Base-by-base conservation (phyloP, 2,888 invertebrate genomes). In the Uloborus plumipes region DNA sequence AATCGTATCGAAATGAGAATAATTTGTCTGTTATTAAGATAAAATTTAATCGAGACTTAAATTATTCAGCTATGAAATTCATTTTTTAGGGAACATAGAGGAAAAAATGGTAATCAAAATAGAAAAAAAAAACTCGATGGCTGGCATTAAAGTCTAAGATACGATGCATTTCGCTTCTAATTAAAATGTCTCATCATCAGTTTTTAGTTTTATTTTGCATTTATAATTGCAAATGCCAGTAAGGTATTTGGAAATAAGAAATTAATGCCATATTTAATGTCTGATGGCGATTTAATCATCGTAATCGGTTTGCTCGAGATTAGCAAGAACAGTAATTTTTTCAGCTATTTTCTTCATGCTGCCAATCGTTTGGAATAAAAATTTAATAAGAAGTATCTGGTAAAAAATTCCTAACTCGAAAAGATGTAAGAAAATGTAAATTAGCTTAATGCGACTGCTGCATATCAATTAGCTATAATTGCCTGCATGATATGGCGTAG, bases 391-490 rank as follows among this genome's bases (percentile, higher is more conserved):
- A 55, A 55, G 9, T 16, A 55, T 69, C 31, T n/a, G 18, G 22
- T 31, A 53, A 53, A 69, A 69, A 31, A 18, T 39, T 55, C n/a
- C 39, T 55, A 55, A 20, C 62, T 26, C 39, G 26, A 18, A 39
- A n/a, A 31, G 31, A 55, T 18, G 15, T 11, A 55, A 55, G 55
- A 53, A 69, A 69, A 55, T 55, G 31, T 26, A 55, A 69, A 55
- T 69, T 55, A 31, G 55, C 55, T 69, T 69, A 69, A 69, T 53
- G 22, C 69, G 18, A 9, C 31, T 55, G 15, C 55, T 55, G 53
- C 58, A 31, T 69, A 55, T 69, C 53, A 69, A 69, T 69, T 69
- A 69, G 53, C 31, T n/a, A 49, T 31, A 69, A 69, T 69, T 55
- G 55, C 55, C n/a, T 13, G 15, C 16, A n/a, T 69, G 31, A n/a